phyloP scores from a whole-genome alignment of 53 echinoderm and acorn worm genomes.

The Echinometra lucunter region DNA sequence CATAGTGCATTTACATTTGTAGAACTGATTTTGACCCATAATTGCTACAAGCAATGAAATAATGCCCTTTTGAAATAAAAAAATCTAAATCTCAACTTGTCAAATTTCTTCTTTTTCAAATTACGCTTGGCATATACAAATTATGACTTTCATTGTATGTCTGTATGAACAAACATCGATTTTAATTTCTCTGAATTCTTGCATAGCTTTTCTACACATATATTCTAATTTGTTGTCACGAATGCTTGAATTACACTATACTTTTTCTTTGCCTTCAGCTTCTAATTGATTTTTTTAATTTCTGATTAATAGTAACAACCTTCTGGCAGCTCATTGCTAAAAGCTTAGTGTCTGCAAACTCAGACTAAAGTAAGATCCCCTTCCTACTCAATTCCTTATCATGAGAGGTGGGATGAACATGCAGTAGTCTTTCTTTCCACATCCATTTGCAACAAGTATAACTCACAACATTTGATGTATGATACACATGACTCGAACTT shows the following conservation, averaged over 20 bases:
- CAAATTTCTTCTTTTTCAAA: neutral
- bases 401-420: slow-evolving; percentile 36
- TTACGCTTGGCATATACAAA: neutral
- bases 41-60: neutral
- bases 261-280: neutral
- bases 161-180: neutral
- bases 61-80: neutral
- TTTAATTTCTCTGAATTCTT: neutral
- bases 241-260: neutral
- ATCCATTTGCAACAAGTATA: slow-evolving; percentile 18
- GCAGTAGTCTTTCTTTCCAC: neutral
- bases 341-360: neutral
- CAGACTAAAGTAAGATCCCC: neutral
- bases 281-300: neutral
- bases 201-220: neutral
- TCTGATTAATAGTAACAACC: too few species aligned
- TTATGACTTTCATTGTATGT: too few species aligned
- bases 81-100: neutral
- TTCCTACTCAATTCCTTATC: slow-evolving; percentile 15
- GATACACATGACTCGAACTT: neutral
- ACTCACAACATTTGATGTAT: neutral
- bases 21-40: slow-evolving; percentile 3
- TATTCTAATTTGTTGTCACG: neutral
- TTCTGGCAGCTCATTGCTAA: neutral
- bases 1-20: neutral